Base-by-base conservation (phyloP, 2,113 vertebrate species). In the Chrysochloris asiatica region DNA sequence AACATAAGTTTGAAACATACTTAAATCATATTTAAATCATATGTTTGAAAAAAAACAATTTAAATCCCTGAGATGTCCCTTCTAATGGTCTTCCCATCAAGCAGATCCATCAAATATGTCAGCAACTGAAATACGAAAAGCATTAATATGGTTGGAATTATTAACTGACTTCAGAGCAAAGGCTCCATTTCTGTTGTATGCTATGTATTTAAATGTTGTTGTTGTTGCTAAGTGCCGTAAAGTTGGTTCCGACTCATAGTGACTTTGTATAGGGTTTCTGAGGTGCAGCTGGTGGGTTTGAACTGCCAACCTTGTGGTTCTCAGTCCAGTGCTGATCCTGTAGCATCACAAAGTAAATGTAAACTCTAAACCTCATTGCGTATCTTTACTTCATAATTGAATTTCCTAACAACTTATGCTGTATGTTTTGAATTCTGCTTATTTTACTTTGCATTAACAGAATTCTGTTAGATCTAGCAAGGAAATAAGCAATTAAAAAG, bases 381-480 rank as follows among this genome's bases (percentile, higher is more conserved):
- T 54, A 45, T 43, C 33, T 85, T 93, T 83, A 54, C 50, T 83
- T 83, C 33, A 65, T 84, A 83, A 92, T 36, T n/a, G 30, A 88
- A 78, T 84, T 77, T 86, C 2, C 2, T 41, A 41, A 36, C 3
- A 79, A 76, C 5, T 41, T 89, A 6, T 78, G 21, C 54, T 52
- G 41, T n/a, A 48, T 72, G 36, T 77, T 88, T 88, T 88, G 26
- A 84, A 89, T 50, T 79, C 61, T 85, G 24, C 12, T 86, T 88
- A 89, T 38, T 83, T 92, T 61, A 83, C 52, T 92, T 85, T 78
- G 24, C 17, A 33, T 89, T 45, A 95, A 76, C 48, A 48, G 33
- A 92, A 50, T 77, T 88, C 41, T 91, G 22, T 84, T 77, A 86
- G 21, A 54, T 69, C 26, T 88, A 38, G 56, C 72, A 92, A 36